phyloP scores from a whole-genome alignment of 2,888 invertebrate species.

The Branchellion lobata region DNA sequence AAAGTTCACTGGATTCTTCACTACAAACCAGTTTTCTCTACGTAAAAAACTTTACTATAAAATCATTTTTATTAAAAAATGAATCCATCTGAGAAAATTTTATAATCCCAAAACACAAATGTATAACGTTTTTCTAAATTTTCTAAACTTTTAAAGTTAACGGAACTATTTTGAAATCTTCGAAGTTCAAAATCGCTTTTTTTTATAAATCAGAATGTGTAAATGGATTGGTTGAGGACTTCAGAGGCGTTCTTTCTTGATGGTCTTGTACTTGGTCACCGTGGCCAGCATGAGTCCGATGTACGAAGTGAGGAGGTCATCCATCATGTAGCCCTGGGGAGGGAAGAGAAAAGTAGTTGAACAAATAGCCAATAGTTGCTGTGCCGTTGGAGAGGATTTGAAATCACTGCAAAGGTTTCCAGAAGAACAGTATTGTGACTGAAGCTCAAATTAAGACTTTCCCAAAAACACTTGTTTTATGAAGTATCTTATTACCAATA shows the following conservation, averaged over 20 bases:
- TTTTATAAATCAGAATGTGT: neutral
- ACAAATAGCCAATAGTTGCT: neutral
- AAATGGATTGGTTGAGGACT: neutral
- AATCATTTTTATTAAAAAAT: no score
- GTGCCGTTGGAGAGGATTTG: neutral
- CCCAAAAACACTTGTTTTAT: no score
- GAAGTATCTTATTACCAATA: no score
- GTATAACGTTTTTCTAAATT: no score
- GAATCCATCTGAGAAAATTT: no score
- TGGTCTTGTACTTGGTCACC: conserved; percentile 51
- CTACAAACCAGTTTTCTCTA: no score
- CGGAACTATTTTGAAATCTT: no score
- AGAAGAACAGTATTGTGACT: neutral
- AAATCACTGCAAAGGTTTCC: no score
- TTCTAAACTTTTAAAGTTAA: no score
- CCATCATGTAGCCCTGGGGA: conserved; percentile 93
- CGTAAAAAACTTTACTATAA: no score
- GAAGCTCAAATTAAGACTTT: neutral
- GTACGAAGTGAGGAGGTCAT: conserved; percentile 96
- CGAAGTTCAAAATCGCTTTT: neutral
- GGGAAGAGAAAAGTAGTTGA: conserved; percentile 12
- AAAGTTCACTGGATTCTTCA: no score
- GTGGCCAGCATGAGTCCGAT: conserved; percentile 85
- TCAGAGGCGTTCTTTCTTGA: conserved; percentile 30
- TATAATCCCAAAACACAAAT: no score